A percentile compares a stretch with the other conserved stretches of the same genome.
phyloP scores from a whole-genome alignment of 2,797 vertebrate species.

The Scyliorhinus canicula region DNA sequence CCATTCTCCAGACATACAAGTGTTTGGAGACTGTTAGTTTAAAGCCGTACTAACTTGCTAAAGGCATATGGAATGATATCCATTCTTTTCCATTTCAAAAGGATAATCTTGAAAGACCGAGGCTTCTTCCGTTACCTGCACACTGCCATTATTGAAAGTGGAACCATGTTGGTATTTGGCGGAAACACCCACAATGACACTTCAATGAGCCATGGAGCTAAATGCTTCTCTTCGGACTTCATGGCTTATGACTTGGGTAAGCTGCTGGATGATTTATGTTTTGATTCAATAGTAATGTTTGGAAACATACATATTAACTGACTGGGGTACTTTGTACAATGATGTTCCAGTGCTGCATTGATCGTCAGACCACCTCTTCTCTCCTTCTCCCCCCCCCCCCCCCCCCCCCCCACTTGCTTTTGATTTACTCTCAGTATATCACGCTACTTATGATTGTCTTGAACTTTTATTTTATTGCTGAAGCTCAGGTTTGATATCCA shows the following conservation, averaged over 20 bases:
- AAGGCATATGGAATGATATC: background rate
- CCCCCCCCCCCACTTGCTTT: background rate
- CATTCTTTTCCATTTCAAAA: conserved; percentile 46
- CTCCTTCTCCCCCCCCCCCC: no score
- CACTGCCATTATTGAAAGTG: conserved; percentile 80
- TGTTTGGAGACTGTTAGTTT: background rate
- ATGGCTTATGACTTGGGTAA: conserved; percentile 88
- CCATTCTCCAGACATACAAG: background rate
- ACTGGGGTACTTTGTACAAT: background rate
- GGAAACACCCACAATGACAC: conserved; percentile 98
- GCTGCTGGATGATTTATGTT: conserved; percentile 44
- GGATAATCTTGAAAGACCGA: conserved; percentile 88
- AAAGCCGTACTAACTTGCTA: background rate
- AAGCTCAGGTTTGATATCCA: background rate
- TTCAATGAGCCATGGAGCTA: conserved; percentile 93
- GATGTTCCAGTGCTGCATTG: background rate
- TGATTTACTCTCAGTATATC: background rate
- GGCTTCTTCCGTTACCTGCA: conserved; percentile 92
- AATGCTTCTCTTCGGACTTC: conserved; percentile 95
- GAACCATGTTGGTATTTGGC: conserved; percentile 89
- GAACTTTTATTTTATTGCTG: background rate
- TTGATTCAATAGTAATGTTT: background rate
- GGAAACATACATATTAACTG: background rate
- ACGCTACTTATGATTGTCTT: background rate
- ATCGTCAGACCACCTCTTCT: background rate